phyloP scores from a whole-genome alignment of 2,888 invertebrate species.

The Cybosia mesomella region DNA sequence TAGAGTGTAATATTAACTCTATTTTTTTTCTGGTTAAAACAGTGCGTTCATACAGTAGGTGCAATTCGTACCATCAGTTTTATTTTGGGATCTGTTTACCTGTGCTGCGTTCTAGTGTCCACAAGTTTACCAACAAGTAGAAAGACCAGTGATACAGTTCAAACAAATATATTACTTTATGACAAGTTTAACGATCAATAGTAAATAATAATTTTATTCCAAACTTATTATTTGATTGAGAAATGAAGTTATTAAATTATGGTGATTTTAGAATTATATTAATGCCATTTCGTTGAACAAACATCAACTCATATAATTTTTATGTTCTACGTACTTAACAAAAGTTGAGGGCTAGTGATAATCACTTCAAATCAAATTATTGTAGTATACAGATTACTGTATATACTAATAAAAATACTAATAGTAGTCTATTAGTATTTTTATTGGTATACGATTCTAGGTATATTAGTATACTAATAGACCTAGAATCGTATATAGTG shows the following conservation, averaged over 20 bases:
- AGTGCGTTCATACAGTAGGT: slow-evolving; percentile 59
- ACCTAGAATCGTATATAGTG: no score
- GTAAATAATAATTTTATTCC: background rate
- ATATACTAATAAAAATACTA: background rate
- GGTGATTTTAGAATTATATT: background rate
- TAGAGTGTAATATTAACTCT: no score
- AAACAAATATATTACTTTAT: background rate
- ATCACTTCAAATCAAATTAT: background rate
- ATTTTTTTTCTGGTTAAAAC: no score
- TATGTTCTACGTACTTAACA: background rate
- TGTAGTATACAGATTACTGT: background rate
- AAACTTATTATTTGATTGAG: background rate
- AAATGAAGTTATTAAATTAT: background rate
- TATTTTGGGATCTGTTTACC: slow-evolving; percentile 67
- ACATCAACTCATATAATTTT: background rate
- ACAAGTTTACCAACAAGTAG: slow-evolving; percentile 24
- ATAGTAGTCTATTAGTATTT: no score
- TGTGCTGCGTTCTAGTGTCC: slow-evolving; percentile 51
- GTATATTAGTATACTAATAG: no score
- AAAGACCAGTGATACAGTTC: background rate
- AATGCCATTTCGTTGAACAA: background rate
- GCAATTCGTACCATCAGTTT: slow-evolving; percentile 59
- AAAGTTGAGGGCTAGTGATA: background rate
- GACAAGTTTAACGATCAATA: background rate
- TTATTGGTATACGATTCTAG: no score